A percentile compares a stretch with the other conserved stretches of the same genome.
phyloP scores from a whole-genome alignment of 2,797 vertebrate genomes.

The Borostomias antarcticus region DNA sequence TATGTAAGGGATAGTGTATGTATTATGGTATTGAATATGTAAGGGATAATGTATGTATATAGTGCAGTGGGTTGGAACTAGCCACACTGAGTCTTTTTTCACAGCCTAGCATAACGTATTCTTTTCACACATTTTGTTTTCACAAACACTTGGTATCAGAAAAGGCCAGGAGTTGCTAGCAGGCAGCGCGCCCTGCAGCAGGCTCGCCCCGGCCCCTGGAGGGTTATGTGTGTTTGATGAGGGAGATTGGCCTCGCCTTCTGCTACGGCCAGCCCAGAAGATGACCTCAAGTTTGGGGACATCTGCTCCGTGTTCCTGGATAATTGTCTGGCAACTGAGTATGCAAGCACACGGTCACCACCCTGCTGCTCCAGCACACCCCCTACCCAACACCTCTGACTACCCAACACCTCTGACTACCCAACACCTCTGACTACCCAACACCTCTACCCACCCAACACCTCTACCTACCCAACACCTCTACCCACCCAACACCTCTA shows the following conservation, averaged over 20 bases:
- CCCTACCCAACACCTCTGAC: neutral
- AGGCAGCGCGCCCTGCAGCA: too few species aligned
- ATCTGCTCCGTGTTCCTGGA: neutral
- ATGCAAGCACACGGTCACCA: conserved; percentile 6
- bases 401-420: neutral
- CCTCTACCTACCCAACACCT: neutral
- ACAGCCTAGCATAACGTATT: conserved; percentile 2
- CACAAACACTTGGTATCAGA: neutral
- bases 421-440: too few species aligned
- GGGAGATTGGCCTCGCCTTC: neutral
- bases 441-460: neutral
- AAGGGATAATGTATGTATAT: too few species aligned
- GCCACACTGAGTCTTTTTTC: conserved; percentile 23
- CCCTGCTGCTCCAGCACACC: neutral
- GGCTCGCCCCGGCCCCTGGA: too few species aligned
- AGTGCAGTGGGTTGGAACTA: too few species aligned
- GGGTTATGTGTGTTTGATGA: conserved; percentile 1
- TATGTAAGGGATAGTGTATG: too few species aligned
- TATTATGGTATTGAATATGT: too few species aligned
- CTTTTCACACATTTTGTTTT: neutral
- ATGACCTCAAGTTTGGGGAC: neutral
- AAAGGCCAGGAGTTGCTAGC: too few species aligned
- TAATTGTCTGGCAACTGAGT: neutral
- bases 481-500: neutral
- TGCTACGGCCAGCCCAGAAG: neutral